Evolutionary conservation across 2,888 invertebrate species (phyloP).

Genomic region (Actias luna): DNA sequence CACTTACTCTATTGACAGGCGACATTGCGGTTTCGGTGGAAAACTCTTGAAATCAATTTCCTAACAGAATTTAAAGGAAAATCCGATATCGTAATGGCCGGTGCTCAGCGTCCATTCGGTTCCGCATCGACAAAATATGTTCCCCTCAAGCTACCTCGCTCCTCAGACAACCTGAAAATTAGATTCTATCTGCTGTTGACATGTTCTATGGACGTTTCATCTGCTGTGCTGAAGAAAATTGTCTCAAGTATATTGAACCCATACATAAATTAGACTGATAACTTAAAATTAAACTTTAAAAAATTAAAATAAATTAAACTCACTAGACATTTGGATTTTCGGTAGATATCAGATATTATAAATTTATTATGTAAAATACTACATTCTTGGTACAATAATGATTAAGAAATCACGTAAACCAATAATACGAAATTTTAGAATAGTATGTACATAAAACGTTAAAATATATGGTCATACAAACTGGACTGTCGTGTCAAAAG

Average conservation of each 20-base stretch:
- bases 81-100: slow-evolving; percentile 48
- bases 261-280: background rate
- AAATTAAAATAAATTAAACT: background rate
- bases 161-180: slow-evolving; percentile 70
- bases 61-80: slow-evolving; percentile 56
- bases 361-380: background rate
- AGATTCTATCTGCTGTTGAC: slow-evolving; percentile 64
- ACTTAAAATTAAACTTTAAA: too few species aligned
- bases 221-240: background rate
- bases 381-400: background rate
- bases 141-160: slow-evolving; percentile 46
- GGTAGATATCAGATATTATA: background rate
- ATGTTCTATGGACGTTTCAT: slow-evolving; percentile 39
- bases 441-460: slow-evolving; percentile 19
- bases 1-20: slow-evolving; percentile 54
- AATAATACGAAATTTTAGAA: background rate
- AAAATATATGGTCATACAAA: slow-evolving; percentile 25
- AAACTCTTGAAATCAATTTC: slow-evolving; percentile 72
- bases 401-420: background rate
- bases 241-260: background rate
- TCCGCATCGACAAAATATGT: slow-evolving; percentile 30
- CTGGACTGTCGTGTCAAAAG: slow-evolving; percentile 35
- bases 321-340: background rate
- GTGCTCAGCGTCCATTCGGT: slow-evolving; percentile 13
- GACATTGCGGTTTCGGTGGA: slow-evolving; percentile 50